These are phyloP conservation scores for Drosophila macrospina DNA, from an alignment of 2,888 invertebrate species.

Conservation along the genomic window DNA sequence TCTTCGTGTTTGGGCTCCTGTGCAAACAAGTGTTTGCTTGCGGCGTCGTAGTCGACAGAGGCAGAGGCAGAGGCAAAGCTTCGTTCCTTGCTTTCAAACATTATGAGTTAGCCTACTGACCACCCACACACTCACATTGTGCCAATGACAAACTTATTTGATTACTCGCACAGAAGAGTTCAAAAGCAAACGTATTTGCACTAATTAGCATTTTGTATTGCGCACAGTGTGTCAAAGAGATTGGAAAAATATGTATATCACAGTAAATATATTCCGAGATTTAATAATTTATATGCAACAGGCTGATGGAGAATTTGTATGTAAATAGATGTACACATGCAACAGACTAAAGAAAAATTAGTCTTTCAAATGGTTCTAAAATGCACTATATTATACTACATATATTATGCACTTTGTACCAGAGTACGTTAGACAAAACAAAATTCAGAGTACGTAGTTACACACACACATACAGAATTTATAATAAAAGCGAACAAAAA, in stretches of 20 bases:
- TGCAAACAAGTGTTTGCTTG: constrained; percentile 82
- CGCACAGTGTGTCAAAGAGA: constrained; percentile 48
- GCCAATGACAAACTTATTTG: constrained; percentile 46
- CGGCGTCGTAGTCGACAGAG: constrained; percentile 50
- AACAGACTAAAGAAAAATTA: background rate
- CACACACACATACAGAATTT: background rate
- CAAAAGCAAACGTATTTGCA: constrained; percentile 57
- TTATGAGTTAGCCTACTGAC: constrained; percentile 25
- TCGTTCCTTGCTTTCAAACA: constrained; percentile 50
- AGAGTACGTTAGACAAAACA: constrained; percentile 33
- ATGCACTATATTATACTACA: constrained; percentile 3
- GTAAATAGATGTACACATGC: background rate
- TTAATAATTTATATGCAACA: background rate
- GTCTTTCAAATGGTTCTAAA: background rate
- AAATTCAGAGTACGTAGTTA: background rate
- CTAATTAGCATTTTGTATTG: constrained; percentile 69
- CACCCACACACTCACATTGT: constrained; percentile 9
- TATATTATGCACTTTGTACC: constrained; percentile 6
- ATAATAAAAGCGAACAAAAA: constrained; percentile 8
- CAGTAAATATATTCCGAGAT: background rate
- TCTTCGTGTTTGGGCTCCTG: constrained; percentile 61
- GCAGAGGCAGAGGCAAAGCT: constrained; percentile 37
- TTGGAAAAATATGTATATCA: constrained; percentile 3
- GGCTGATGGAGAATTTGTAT: background rate
- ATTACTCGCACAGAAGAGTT: constrained; percentile 40